Conservation (phyloP, 2,888 invertebrate genomes). For the Drosophila anomelani region DNA sequence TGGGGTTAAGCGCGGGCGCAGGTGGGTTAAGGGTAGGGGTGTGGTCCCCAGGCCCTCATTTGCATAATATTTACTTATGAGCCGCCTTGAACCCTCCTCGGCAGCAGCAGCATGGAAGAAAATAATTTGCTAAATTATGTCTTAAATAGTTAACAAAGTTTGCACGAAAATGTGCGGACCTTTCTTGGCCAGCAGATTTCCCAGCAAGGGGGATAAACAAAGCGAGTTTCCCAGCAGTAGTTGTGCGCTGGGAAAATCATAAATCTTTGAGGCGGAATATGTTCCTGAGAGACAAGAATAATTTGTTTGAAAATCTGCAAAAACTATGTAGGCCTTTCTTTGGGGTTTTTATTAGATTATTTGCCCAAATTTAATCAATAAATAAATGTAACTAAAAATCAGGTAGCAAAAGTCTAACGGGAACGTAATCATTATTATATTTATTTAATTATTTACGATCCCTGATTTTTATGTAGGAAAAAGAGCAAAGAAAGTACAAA, state of each 20-base stretch:
- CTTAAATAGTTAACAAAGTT: conserved; percentile 79
- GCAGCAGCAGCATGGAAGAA: conserved; percentile 58
- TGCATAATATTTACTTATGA: conserved; percentile 77
- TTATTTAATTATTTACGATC: neutral
- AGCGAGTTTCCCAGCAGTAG: conserved; percentile 15
- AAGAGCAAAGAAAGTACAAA: neutral
- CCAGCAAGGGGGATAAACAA: conserved; percentile 39
- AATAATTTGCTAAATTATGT: conserved; percentile 79
- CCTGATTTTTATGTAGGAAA: neutral
- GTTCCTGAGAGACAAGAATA: neutral
- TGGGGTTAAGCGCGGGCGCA: conserved; percentile 7
- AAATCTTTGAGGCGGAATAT: conserved; percentile 1
- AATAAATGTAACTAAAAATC: neutral
- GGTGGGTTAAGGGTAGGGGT: conserved; percentile 11
- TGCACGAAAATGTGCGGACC: conserved; percentile 61
- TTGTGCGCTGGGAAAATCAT: conserved; percentile 12
- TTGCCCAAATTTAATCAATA: neutral
- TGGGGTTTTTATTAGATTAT: neutral
- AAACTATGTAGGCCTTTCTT: neutral
- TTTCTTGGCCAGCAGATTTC: conserved; percentile 44
- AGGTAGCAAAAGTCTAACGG: neutral
- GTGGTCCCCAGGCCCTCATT: conserved; percentile 64
- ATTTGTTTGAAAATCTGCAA: conserved; percentile 10
- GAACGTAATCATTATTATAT: no score
- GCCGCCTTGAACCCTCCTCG: conserved; percentile 33